These are phyloP conservation scores for Erythrocercus mccallii DNA, from an alignment of 2,113 vertebrate species.

Conservation along the genomic window DNA sequence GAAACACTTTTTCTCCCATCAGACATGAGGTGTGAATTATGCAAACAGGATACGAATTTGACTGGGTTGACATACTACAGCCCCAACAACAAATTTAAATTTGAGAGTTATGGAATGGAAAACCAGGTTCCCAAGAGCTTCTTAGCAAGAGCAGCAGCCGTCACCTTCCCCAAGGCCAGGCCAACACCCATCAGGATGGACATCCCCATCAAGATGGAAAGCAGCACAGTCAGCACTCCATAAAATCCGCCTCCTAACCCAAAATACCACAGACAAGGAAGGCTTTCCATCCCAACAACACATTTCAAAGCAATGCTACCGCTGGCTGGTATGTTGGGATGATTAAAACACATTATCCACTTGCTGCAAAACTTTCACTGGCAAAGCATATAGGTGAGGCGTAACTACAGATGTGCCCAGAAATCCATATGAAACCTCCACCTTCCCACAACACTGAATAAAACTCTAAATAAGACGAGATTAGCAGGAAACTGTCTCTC, in stretches of 20 bases:
- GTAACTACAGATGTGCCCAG: neutral
- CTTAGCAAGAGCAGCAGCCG: neutral
- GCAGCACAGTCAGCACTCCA: neutral
- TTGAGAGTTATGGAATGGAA: constrained; percentile 28
- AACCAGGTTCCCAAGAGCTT: constrained; percentile 10
- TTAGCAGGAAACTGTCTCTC: neutral
- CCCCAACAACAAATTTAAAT: constrained; percentile 54
- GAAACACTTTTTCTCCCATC: constrained; percentile 66
- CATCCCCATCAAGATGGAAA: neutral
- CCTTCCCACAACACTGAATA: neutral
- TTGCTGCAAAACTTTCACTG: neutral
- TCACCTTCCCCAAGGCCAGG: neutral
- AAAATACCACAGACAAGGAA: neutral
- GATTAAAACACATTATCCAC: neutral
- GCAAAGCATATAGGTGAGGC: neutral
- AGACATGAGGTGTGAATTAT: constrained; percentile 72
- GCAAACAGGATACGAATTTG: constrained; percentile 62
- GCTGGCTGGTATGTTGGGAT: neutral
- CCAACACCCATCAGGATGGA: neutral
- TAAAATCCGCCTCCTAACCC: neutral
- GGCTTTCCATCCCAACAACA: neutral
- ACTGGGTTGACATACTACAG: constrained; percentile 61
- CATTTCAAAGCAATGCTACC: neutral
- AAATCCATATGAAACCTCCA: neutral
- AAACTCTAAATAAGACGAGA: neutral